phyloP scores from a whole-genome alignment of 1,140 invertebrate genomes.

The Meloidogyne hapla region DNA sequence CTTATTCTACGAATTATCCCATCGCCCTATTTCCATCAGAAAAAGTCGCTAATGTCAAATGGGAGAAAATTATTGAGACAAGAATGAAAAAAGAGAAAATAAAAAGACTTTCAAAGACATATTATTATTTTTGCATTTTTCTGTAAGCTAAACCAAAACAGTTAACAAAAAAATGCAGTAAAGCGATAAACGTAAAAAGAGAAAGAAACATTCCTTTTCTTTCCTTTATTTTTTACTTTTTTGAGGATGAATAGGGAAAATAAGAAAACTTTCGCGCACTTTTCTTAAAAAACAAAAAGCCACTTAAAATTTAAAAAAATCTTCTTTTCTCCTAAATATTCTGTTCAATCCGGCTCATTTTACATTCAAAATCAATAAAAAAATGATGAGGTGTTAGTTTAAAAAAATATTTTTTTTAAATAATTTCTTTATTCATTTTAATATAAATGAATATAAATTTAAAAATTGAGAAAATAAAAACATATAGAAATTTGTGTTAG shows the following conservation, averaged over 20 bases:
- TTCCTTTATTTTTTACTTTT: background rate
- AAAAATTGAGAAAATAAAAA: background rate
- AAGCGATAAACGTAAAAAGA: too few species aligned
- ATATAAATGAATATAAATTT: background rate
- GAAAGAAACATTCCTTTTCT: background rate
- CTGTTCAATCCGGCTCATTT: background rate
- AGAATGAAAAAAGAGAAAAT: background rate
- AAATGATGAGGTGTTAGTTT: background rate
- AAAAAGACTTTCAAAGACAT: background rate
- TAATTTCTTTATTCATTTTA: too few species aligned
- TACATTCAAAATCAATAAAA: constrained; percentile 6
- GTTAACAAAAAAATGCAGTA: too few species aligned
- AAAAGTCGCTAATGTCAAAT: background rate
- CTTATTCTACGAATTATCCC: too few species aligned
- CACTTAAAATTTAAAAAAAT: background rate
- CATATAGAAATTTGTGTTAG: background rate
- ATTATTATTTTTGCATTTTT: background rate
- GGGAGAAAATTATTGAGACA: background rate
- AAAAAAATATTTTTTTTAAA: background rate
- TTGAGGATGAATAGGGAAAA: background rate
- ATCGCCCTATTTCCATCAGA: too few species aligned
- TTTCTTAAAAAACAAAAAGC: background rate
- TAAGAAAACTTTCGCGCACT: background rate
- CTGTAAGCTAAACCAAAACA: background rate
- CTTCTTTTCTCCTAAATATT: background rate